Evolutionary conservation across 2,797 vertebrate genomes (phyloP).

Genomic region (Limnodromus scolopaceus): DNA sequence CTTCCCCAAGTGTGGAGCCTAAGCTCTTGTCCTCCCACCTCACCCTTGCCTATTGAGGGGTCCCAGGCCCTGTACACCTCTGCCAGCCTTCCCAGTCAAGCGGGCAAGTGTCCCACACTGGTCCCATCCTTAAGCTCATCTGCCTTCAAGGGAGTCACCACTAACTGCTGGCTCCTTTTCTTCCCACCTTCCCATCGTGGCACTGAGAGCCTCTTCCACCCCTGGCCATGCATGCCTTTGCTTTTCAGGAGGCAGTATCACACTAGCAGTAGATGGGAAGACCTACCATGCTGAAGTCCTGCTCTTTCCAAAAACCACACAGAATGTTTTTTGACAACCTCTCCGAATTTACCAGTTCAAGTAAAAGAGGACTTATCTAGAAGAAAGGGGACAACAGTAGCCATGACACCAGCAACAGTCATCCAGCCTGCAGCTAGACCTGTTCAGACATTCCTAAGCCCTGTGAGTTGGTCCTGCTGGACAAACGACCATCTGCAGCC

Average conservation of each 20-base stretch:
- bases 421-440: not conserved
- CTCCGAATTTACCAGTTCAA: not conserved
- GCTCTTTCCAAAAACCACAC: not conserved
- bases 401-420: not conserved
- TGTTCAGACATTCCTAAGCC: not conserved
- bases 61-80: not conserved
- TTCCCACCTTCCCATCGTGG: rapidly evolving
- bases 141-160: not conserved
- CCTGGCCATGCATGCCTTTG: not conserved
- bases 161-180: not conserved
- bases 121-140: not conserved
- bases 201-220: not conserved
- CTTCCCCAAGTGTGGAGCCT: not conserved
- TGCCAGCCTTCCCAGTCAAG: not conserved
- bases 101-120: not conserved
- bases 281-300: not conserved
- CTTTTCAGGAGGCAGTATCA: not conserved
- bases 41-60: not conserved
- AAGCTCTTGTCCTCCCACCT: not conserved
- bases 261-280: not conserved
- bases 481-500: not conserved
- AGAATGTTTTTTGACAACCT: not conserved
- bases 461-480: not conserved
- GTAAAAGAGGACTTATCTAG: not conserved
- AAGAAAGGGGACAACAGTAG: not conserved